Conservation (phyloP, 2,888 invertebrate genomes). For the Lapara coniferarum region DNA sequence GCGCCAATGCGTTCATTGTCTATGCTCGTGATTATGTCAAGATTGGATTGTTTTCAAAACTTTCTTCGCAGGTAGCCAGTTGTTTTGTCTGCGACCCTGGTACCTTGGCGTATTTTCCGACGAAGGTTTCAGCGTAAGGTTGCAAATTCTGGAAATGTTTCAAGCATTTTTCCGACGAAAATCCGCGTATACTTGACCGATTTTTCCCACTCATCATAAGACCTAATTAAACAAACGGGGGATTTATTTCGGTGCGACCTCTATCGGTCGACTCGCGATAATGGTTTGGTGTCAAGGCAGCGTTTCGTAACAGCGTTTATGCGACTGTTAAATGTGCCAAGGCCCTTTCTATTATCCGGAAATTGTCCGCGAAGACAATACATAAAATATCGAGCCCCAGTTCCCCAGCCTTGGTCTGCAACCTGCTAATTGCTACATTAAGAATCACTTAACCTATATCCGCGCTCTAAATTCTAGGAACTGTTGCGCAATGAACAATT, state of each 20-base stretch:
- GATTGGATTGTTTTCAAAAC: slow-evolving; percentile 69
- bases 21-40: slow-evolving; percentile 60
- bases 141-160: slow-evolving; percentile 58
- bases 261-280: slow-evolving; percentile 74
- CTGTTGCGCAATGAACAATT: slow-evolving; percentile 5
- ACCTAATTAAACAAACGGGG: slow-evolving; percentile 67
- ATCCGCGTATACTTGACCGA: slow-evolving; percentile 74
- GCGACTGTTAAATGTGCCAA: slow-evolving; percentile 68
- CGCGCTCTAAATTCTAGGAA: slow-evolving; percentile 63
- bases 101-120: slow-evolving; percentile 41
- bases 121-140: slow-evolving; percentile 45
- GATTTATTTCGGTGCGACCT: slow-evolving; percentile 76
- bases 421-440: slow-evolving; percentile 76
- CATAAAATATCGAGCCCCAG: slow-evolving; percentile 52
- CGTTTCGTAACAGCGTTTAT: slow-evolving; percentile 67
- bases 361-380: slow-evolving; percentile 47
- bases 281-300: slow-evolving; percentile 79
- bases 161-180: slow-evolving; percentile 57
- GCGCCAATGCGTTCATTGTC: slow-evolving; percentile 67
- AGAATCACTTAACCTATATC: slow-evolving; percentile 80
- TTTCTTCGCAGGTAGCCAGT: slow-evolving; percentile 45
- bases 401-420: slow-evolving; percentile 63
- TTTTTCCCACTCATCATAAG: slow-evolving; percentile 65
- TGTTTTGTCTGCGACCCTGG: slow-evolving; percentile 59
- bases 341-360: slow-evolving; percentile 66